Evolutionary conservation across 2,113 vertebrate species (phyloP).

Genomic region (Datnioides undecimradiatus): DNA sequence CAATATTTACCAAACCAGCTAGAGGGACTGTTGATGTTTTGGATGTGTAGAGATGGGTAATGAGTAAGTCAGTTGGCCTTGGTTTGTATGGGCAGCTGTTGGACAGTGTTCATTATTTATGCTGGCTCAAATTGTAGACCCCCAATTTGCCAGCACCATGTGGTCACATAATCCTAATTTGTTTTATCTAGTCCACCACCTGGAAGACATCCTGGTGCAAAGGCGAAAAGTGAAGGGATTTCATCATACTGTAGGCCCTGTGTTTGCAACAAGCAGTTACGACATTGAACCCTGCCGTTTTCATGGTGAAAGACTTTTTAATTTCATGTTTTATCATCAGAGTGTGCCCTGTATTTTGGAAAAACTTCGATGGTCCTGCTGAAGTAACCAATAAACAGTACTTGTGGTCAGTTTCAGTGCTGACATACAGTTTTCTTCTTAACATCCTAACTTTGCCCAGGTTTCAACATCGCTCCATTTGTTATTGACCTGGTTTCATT

Average conservation of each 20-base stretch:
- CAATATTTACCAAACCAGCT: not conserved
- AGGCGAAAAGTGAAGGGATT: constrained; percentile 4
- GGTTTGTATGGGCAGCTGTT: constrained; percentile 47
- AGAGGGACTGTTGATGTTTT: constrained; percentile 22
- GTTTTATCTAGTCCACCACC: constrained; percentile 38
- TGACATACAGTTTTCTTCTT: not conserved
- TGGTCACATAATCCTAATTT: constrained; percentile 40
- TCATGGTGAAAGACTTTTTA: not conserved
- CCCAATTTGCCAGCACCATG: constrained; percentile 52
- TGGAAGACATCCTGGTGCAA: constrained; percentile 30
- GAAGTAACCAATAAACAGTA: not conserved
- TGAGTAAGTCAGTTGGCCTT: constrained; percentile 36
- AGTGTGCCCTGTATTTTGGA: not conserved
- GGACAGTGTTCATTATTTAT: constrained; percentile 45
- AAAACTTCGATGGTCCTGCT: not conserved
- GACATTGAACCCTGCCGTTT: not conserved
- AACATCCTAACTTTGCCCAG: not conserved
- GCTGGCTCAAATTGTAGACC: constrained; percentile 39
- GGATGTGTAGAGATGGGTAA: constrained; percentile 17
- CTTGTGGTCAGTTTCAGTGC: not conserved
- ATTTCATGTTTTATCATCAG: not conserved
- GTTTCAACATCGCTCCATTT: not conserved
- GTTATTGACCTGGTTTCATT: constrained; percentile 5
- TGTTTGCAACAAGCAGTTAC: not conserved
- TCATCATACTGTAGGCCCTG: not conserved